Base-by-base conservation (phyloP, 2,888 invertebrate species). In the Nymphalis c-album region DNA sequence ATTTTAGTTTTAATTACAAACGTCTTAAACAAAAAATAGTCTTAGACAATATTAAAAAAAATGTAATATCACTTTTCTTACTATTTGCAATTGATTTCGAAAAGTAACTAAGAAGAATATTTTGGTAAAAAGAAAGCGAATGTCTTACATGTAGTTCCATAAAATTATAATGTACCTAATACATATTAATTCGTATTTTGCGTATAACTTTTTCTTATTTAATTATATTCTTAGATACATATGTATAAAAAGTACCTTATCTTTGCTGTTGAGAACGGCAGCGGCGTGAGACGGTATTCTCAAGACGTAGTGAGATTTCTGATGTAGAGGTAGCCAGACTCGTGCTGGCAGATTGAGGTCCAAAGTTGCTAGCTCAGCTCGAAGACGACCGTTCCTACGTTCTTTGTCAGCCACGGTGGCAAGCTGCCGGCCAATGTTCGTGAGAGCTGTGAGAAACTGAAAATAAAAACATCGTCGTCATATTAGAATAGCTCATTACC, bases 251-350 rank as follows among this genome's bases (percentile, higher is more conserved):
- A 22, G 13, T 75, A 91, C 91, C 94, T 98, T 98, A 86, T 98
- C 98, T 92, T 99, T 99, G 76, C 99, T 99, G 90, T 99, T 99
- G 74, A 99, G 95, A 64, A 99, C 99, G 63, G 99, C 99, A 71
- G 98, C 98, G 74, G 98, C 98, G 81, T 98, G 98, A 69, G 98
- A 98, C 55, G 99, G 99, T 90, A 99, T 98, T 87, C 99, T 94
- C 60, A 99, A 96, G 78, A 99, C 96, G 83, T 98, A 96, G 92
- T 99, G 99, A 62, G 97, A 96, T 76, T 94, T 93, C 75, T 96
- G 96, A 86, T 98, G 96, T 59, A 99, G 93, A 17, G 99, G 99
- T 77, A 99, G 93, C 99, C 99, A 99, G 71, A 99, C 99, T 69
- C 98, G 93, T 16, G 99, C 99, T 17, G 99, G 99, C 71, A 99